Conservation (phyloP, 2,888 invertebrate species). For the Saturnia japonica region DNA sequence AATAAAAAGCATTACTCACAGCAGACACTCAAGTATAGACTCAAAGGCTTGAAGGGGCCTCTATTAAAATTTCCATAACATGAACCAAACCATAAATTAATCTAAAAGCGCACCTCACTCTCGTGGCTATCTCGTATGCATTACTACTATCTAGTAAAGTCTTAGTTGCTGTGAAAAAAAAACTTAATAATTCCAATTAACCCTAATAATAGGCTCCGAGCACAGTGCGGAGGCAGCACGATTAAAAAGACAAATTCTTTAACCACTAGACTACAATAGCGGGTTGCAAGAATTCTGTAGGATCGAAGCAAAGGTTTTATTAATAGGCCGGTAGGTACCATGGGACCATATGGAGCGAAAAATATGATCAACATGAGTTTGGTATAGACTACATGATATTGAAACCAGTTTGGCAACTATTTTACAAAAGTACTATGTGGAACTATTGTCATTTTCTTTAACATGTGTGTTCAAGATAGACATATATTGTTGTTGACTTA, state of each 20-base stretch:
- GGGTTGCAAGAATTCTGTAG: slow-evolving; percentile 71
- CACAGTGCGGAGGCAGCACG: slow-evolving; percentile 65
- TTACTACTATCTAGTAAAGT: slow-evolving; percentile 71
- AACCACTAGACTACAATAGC: slow-evolving; percentile 78
- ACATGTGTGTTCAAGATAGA: slow-evolving; percentile 53
- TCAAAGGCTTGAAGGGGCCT: slow-evolving; percentile 28
- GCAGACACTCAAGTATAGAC: neutral
- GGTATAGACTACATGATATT: slow-evolving; percentile 77
- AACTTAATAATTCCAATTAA: slow-evolving; percentile 80
- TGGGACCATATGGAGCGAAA: slow-evolving; percentile 72
- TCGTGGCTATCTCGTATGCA: slow-evolving; percentile 61
- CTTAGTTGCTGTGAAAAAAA: slow-evolving; percentile 71
- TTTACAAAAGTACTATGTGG: too few species aligned
- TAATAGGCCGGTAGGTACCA: slow-evolving; percentile 78
- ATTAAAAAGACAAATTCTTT: slow-evolving; percentile 81
- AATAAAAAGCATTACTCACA: slow-evolving; percentile 10
- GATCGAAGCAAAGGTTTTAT: slow-evolving; percentile 67
- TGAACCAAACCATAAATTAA: slow-evolving; percentile 68
- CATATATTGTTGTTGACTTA: neutral
- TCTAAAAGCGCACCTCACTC: slow-evolving; percentile 66
- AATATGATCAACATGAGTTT: slow-evolving; percentile 80
- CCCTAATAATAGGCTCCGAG: slow-evolving; percentile 78
- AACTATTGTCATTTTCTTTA: slow-evolving; percentile 39
- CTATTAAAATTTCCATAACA: slow-evolving; percentile 71
- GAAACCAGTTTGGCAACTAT: slow-evolving; percentile 42